Base-by-base conservation (phyloP, 2,113 vertebrate species). In the Oxygymnocypris stewartii region DNA sequence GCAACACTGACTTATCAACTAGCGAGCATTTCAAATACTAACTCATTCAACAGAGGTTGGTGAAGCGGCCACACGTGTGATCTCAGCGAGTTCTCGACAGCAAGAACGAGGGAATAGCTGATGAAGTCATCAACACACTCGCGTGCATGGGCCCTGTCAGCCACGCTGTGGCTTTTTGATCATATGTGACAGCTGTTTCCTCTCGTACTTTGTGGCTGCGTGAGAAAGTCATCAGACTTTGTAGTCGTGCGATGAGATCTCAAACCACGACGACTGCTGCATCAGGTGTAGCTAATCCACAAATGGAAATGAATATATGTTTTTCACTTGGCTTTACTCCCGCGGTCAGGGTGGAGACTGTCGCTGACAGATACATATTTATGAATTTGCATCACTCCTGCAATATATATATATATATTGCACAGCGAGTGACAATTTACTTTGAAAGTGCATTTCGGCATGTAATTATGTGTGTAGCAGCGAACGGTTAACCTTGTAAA, bases 391-490 rank as follows among this genome's bases (percentile, higher is more conserved):
- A 84, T 71, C 16, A 20, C 74, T 74, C 57, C 69, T 69, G 10
- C 65, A 71, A 35, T 74, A 78, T 63, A 77, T 57, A 74, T 37
- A 23, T 0, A 61, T 78, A 80, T 84, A 86, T 54, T 73, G 84
- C 85, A 73, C 75, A 61, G 71, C 86, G n/a, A 82, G 82, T 69
- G 82, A 87, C 73, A 83, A 85, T 85, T 88, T 88, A 85, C 87
- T 85, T 87, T 74, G 28, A 84, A 87, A 88, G 87, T 67, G 71
- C 84, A 67, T 88, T 84, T 87, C 67, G 75, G 40, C 75, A 84
- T 90, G 86, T 90, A 87, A 90, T 90, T 90, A 86, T 84, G 85
- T 88, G 87, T 88, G 89, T 86, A 77, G 88, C 71, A 82, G 87
- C 40, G 49, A 88, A 86, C 88, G 37, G 85, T 87, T 87, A 88